Evolutionary conservation across 2,888 invertebrate genomes (phyloP), one percentile per base, ranked within the genome.

Genomic region (Iphiclides podalirius): DNA sequence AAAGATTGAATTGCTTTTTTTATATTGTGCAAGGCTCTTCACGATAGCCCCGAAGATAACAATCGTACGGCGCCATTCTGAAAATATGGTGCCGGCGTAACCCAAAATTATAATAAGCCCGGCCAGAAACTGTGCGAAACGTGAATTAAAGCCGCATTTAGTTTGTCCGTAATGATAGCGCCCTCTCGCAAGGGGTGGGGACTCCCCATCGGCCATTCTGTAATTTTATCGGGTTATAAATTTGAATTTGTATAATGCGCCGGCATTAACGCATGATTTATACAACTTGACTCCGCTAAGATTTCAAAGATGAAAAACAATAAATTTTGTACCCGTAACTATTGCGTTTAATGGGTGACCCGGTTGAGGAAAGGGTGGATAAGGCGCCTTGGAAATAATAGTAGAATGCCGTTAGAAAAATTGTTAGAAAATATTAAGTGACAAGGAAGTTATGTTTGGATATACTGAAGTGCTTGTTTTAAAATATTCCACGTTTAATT

Each of bases 171-270:
- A 68, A 75, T 74, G 70, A 67, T 63, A 54, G 61, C 67, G 56
- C 63, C 66, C 62, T 64, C 61, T 52, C 67, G 61, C 59, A 57
- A 62, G 58, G 67, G 65, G 70, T 63, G 53, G 63, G 55, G 63
- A 57, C 74, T 70, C 77, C 75, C 76, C 73, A 67, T 71, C 73
- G 79, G 74, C 75, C 84, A 78, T 79, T 82, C 75, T 75, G 86
- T 88, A 89, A 89, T 89, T 88, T 88, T 89, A 89, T 89, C 87
- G 88, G 83, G 88, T 83, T 89, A 89, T 89, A 89, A 89, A 89
- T 89, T 89, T 88, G 86, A 88, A 87, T 88, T 88, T 87, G 87
- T 87, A 87, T 87, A 88, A 88, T 87, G 84, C 85, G 60, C 67
- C 58, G 72, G 88, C 86, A 88, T 88, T 87, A 88, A 85, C 84